Base-by-base conservation (phyloP, 2,113 vertebrate species). In the Vulpes vulpes region DNA sequence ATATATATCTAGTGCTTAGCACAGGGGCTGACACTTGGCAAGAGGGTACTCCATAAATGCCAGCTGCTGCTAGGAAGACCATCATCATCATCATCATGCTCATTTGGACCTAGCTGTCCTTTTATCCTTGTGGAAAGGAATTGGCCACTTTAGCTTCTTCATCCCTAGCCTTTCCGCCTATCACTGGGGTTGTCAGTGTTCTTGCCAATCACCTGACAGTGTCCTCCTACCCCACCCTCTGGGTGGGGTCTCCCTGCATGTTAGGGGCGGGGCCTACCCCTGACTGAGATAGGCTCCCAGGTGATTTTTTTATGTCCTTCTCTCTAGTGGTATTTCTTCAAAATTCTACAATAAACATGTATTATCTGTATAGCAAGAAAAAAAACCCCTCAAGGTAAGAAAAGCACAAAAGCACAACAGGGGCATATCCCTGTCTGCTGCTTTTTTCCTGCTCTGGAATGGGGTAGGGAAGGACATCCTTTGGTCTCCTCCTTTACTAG, bases 261-360 rank as follows among this genome's bases (percentile, higher is more conserved):
- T 88, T 85, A 85, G 76, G 62, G 55, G 43, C 57, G 25, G 57
- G 69, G 32, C 43, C 87, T 78, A 23, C 43, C 27, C 32, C 53
- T 67, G 27, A 55, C 11, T 49, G 53, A 94, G 67, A 35, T 73
- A 84, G 51, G 71, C 87, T 82, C 38, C 43, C 35, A 12, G 35
- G 51, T 82, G 91, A 65, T 9, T 94, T 91, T 89, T 91, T 89
- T 62, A 79, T 53, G 74, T 53, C 32, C 49, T 87, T 90, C 25
- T 93, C 27, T 95, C 84, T 89, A 76, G 74, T 23, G 90, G 12
- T 87, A 74, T 67, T 83, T 84, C 17, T 82, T 86, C 35, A 62
- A 38, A 91, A 20, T 71, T 95, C 49, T 86, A 76, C 65, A 84
- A 25, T 83, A 27, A 80, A 19, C n/a, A 30, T 82, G 2, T 82